phyloP scores from a whole-genome alignment of 2,797 vertebrate genomes.

The Pagetopsis macropterus region DNA sequence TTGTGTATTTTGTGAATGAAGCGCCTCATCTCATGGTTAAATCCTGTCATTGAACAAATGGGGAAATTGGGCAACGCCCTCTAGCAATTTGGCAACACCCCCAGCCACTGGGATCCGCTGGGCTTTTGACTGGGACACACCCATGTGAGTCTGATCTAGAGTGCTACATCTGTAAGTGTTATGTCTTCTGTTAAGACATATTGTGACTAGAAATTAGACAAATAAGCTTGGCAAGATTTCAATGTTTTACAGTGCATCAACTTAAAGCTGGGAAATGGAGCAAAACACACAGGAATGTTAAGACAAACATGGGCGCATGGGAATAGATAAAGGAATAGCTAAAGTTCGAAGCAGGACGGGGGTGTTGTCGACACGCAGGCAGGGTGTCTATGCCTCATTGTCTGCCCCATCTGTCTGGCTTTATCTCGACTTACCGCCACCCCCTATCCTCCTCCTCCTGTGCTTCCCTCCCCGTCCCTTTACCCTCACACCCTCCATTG shows the following conservation, averaged over 20 bases:
- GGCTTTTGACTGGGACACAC: too few species aligned
- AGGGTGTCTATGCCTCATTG: conserved; percentile 72
- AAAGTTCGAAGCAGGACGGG: conserved; percentile 38
- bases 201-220: too few species aligned
- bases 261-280: neutral
- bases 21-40: too few species aligned
- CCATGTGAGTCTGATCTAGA: too few species aligned
- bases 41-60: too few species aligned
- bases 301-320: conserved; percentile 21
- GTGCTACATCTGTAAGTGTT: too few species aligned
- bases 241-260: neutral
- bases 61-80: too few species aligned
- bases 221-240: too few species aligned
- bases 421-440: conserved; percentile 64
- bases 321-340: conserved; percentile 26
- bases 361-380: conserved; percentile 72
- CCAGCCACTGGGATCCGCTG: too few species aligned
- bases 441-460: conserved; percentile 14
- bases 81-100: too few species aligned
- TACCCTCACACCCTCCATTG: conserved; percentile 73
- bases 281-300: conserved; percentile 16
- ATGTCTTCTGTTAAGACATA: too few species aligned
- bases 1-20: too few species aligned
- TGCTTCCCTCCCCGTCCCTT: conserved; percentile 11
- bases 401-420: conserved; percentile 79